Percentiles rank a stretch among this genome's conserved stretches.
phyloP scores from a whole-genome alignment of 2,888 invertebrate genomes.

The Shargacucullia verbasci region DNA sequence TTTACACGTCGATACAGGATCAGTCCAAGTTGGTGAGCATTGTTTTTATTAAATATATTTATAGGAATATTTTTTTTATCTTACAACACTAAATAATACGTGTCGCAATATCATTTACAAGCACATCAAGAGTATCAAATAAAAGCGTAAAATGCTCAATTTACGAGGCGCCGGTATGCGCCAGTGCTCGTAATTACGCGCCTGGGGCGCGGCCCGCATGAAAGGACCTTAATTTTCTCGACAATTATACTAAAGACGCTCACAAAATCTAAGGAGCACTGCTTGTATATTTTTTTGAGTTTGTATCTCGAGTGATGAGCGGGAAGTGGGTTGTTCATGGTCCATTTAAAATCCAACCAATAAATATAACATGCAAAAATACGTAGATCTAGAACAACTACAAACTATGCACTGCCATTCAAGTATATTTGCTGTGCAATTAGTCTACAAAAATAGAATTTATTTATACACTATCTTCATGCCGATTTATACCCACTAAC shows the following conservation, averaged over 20 bases:
- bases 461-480: too few species aligned
- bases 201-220: slow-evolving; percentile 48
- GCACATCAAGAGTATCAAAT: slow-evolving; percentile 46
- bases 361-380: too few species aligned
- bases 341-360: too few species aligned
- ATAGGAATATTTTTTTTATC: too few species aligned
- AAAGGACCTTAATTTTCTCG: slow-evolving; percentile 64
- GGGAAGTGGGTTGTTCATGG: not conserved
- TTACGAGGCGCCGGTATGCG: slow-evolving; percentile 33
- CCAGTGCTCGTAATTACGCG: slow-evolving; percentile 50
- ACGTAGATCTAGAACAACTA: too few species aligned
- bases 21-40: too few species aligned
- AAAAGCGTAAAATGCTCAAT: slow-evolving; percentile 42
- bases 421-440: too few species aligned
- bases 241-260: slow-evolving; percentile 64
- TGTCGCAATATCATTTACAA: slow-evolving; percentile 26
- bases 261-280: slow-evolving; percentile 57
- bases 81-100: slow-evolving; percentile 15
- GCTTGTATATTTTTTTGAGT: slow-evolving; percentile 48
- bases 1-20: too few species aligned
- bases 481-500: too few species aligned
- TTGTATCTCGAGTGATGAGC: slow-evolving; percentile 9
- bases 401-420: too few species aligned
- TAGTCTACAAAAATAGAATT: too few species aligned
- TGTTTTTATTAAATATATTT: too few species aligned